Conservation (phyloP, 2,113 vertebrate genomes). For the Pangasianodon hypophthalmus region DNA sequence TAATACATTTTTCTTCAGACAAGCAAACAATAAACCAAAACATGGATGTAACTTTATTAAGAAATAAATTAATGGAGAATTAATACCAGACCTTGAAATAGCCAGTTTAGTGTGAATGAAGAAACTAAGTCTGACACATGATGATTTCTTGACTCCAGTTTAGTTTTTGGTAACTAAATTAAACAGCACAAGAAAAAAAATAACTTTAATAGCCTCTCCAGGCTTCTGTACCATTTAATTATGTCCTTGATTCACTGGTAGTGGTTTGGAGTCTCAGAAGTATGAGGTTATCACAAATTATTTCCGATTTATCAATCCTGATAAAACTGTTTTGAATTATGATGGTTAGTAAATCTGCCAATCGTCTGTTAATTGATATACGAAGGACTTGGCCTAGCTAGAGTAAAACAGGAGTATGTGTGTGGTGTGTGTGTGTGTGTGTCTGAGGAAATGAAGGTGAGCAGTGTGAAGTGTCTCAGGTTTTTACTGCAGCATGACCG, state of each 20-base stretch:
- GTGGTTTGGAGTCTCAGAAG: neutral
- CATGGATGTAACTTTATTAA: neutral
- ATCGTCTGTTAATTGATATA: neutral
- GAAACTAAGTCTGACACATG: neutral
- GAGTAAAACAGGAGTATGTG: neutral
- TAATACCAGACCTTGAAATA: neutral
- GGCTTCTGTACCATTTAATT: neutral
- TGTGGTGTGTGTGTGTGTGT: neutral
- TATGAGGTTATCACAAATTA: neutral
- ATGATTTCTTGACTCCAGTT: neutral
- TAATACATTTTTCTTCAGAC: neutral
- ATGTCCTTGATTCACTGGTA: neutral
- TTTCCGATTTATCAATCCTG: neutral
- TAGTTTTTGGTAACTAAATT: no score
- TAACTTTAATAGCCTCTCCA: no score
- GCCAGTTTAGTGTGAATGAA: neutral
- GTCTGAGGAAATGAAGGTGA: neutral
- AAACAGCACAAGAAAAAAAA: no score
- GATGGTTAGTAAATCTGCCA: neutral
- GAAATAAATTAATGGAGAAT: neutral
- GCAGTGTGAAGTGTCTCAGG: neutral
- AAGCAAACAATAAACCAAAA: neutral
- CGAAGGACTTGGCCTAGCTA: neutral
- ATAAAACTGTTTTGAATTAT: neutral
- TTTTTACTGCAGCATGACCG: neutral